Percentiles rank a stretch among this genome's conserved stretches.
phyloP scores from a whole-genome alignment of 1,140 invertebrate genomes.

The Mya arenaria region DNA sequence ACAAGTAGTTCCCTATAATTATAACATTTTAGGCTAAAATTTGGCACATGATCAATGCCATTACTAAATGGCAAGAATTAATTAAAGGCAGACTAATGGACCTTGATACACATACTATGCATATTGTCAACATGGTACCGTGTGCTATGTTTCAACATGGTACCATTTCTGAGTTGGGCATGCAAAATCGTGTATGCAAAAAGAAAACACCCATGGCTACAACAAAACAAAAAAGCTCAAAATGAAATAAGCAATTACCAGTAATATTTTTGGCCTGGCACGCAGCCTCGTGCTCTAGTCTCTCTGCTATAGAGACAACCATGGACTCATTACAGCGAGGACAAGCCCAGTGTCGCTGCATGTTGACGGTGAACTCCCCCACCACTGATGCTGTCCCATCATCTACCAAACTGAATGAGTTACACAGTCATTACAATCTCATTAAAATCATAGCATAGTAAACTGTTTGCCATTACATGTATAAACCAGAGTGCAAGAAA shows the following conservation, averaged over 20 bases:
- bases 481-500: neutral
- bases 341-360: conserved; percentile 82
- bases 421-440: neutral
- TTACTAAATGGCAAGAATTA: neutral
- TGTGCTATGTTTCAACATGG: neutral
- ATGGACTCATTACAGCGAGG: conserved; percentile 78
- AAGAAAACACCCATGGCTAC: neutral
- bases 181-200: neutral
- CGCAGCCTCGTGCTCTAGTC: conserved; percentile 79
- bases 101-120: too few relatives aligned
- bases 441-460: too few relatives aligned
- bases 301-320: conserved; percentile 79
- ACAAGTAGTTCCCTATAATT: too few relatives aligned
- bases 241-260: conserved; percentile 41
- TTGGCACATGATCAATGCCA: too few relatives aligned
- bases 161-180: neutral
- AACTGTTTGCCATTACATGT: neutral
- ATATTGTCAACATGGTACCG: neutral
- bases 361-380: conserved; percentile 73
- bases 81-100: neutral
- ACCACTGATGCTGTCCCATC: conserved; percentile 71
- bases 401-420: conserved; percentile 75
- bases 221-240: neutral
- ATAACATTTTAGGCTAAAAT: too few relatives aligned
- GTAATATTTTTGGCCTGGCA: conserved; percentile 73